Conservation (phyloP, 2,113 vertebrate genomes). For the Odocoileus hemionus region DNA sequence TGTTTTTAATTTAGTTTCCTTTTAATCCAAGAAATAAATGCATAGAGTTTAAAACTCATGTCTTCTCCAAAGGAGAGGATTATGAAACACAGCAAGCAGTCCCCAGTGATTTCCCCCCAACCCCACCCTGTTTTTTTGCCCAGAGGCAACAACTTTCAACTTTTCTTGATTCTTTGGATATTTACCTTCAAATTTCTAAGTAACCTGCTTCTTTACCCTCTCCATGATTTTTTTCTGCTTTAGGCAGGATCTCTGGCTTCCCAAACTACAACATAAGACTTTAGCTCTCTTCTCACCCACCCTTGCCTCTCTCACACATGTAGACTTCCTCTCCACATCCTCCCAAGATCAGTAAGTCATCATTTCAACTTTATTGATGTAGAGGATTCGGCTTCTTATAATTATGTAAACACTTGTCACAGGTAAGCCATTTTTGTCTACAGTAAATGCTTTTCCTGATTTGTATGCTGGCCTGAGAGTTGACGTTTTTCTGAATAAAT, state of each 20-base stretch:
- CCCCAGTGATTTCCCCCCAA: background rate
- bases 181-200: background rate
- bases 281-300: background rate
- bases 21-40: background rate
- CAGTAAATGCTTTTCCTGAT: background rate
- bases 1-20: background rate
- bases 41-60: background rate
- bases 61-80: background rate
- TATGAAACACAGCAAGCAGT: background rate
- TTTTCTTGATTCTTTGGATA: background rate
- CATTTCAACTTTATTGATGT: fast-evolving
- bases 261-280: background rate
- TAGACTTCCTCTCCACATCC: background rate
- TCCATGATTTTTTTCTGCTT: background rate
- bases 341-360: background rate
- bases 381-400: background rate
- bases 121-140: background rate
- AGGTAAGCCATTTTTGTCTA: background rate
- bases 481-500: background rate
- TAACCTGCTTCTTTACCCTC: background rate
- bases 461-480: background rate
- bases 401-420: background rate
- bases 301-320: background rate
- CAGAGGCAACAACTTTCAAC: background rate
- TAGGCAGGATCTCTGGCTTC: background rate